Conservation (phyloP, 2,888 invertebrate genomes). For the Eutolmus rufibarbis region DNA sequence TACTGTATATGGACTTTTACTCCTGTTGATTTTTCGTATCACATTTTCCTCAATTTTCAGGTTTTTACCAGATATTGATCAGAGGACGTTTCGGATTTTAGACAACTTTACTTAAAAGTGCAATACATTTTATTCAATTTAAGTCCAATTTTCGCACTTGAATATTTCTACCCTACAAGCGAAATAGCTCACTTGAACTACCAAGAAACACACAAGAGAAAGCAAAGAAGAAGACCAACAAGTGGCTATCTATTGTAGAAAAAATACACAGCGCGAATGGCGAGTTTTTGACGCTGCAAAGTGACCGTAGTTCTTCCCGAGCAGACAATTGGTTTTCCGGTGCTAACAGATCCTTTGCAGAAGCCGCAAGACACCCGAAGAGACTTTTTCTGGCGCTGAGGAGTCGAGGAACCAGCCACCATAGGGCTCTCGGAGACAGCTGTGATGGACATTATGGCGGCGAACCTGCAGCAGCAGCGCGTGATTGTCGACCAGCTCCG, state of each 20-base stretch:
- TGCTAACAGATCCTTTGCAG: neutral
- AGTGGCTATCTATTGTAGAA: neutral
- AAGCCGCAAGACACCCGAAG: neutral
- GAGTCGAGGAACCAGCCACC: constrained; percentile 61
- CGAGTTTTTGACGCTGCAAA: neutral
- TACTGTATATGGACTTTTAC: neutral
- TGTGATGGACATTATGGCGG: constrained; percentile 93
- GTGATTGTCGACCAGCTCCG: constrained; percentile 92
- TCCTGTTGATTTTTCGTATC: neutral
- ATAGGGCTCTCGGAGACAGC: constrained; percentile 87
- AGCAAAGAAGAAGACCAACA: neutral
- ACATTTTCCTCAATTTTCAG: neutral
- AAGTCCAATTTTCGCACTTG: neutral
- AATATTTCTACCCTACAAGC: neutral
- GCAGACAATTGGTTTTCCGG: neutral
- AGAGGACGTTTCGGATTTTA: neutral
- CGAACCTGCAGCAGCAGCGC: constrained; percentile 89
- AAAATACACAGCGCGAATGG: neutral
- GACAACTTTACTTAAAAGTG: neutral
- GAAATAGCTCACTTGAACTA: neutral
- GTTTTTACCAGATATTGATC: neutral
- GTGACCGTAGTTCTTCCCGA: neutral
- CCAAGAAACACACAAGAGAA: neutral
- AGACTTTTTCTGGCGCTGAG: neutral
- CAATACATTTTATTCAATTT: neutral